Base-by-base conservation (phyloP, 2,888 invertebrate species). In the Halocaridina rubra region DNA sequence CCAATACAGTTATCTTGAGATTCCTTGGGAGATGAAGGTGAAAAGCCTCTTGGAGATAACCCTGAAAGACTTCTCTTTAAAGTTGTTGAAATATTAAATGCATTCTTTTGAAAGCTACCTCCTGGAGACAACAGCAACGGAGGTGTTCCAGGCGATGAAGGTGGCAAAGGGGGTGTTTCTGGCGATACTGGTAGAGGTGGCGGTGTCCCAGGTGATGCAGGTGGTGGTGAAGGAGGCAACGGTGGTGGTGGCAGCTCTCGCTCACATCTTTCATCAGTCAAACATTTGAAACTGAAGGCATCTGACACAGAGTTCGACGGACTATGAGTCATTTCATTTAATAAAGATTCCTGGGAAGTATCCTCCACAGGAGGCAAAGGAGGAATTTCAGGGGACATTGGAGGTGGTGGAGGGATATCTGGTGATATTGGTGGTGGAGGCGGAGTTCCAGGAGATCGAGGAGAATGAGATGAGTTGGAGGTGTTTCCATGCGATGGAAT, bases 371-470 rank as follows among this genome's bases (percentile, higher is more conserved):
- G 39, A 74, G 61, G 61, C 24, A 39, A 39, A n/a, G 59, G 72
- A 16, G 39, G 74, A 30, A 53, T 53, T 24, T 61, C 72, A 13
- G 76, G 77, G 13, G 82, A 59, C 24, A 29, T 74, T 39, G 84
- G 79, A 2, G 79, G 79, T 22, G 79, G 84, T 27, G 79, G 79
- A 3, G 79, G 84, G 22, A 57, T 67, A 22, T 67, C 75, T 16
- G 79, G 84, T 29, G 84, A 84, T 29, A 30, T 22, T 30, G 84
- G 79, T n/a, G 84, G 84, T 10, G 82, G 84, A 39, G 81, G 80
- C n/a, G 80, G 80, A 13, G 80, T 80, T 57, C 33, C 74, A 13
- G 72, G 80, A 4, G 80, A 80, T 64, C 74, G 59, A 10, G 64
- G 74, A 27, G 61, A 59, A 33, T 39, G 69, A n/a, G 64, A 27